Conservation (phyloP, 2,113 vertebrate species). For the Perca schrenkii region DNA sequence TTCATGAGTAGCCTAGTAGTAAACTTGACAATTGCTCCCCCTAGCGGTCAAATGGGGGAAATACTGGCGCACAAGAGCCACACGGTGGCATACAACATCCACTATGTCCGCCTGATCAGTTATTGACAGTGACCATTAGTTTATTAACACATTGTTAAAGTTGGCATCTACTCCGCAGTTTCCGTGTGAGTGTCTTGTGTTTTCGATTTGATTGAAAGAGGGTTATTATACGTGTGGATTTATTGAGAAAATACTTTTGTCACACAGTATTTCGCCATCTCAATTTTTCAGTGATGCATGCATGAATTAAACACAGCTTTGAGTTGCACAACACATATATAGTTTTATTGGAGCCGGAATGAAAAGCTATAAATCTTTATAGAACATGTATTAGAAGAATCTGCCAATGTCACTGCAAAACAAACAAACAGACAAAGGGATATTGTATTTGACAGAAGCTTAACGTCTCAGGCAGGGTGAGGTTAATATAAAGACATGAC, state of each 20-base stretch:
- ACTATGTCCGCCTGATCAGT: background rate
- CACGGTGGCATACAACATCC: background rate
- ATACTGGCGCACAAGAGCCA: constrained; percentile 23
- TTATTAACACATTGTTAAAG: background rate
- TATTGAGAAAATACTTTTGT: constrained; percentile 33
- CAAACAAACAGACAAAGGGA: background rate
- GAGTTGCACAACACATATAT: constrained; percentile 42
- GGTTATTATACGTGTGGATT: background rate
- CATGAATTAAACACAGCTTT: constrained; percentile 1
- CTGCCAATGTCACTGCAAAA: background rate
- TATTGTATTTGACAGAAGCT: background rate
- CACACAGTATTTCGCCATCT: constrained; percentile 27
- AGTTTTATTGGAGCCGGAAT: constrained; percentile 10
- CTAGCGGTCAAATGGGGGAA: constrained; percentile 18
- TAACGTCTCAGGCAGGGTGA: no score
- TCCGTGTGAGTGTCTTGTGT: background rate
- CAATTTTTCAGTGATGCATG: background rate
- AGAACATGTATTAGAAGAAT: background rate
- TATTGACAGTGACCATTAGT: background rate
- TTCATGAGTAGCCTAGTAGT: background rate
- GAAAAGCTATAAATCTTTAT: constrained; percentile 42
- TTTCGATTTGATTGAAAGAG: background rate
- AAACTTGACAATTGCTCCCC: constrained; percentile 31
- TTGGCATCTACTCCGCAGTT: background rate
- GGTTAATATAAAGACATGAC: background rate